Evolutionary conservation across 2,113 vertebrate genomes (phyloP).

Genomic region (Muscicapa adusta): DNA sequence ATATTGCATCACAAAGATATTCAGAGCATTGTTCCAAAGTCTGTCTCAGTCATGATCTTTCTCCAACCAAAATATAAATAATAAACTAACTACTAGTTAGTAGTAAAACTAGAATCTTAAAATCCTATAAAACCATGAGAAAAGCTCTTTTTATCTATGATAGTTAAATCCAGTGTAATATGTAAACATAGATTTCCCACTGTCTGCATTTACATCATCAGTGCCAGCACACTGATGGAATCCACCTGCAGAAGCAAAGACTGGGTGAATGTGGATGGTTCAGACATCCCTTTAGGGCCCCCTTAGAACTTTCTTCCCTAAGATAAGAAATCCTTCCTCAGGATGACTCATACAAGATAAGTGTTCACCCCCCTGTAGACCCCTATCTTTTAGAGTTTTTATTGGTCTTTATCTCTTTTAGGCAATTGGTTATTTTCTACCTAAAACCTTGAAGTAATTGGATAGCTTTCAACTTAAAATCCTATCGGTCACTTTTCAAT

Average conservation of each 20-base stretch:
- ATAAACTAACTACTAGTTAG: neutral
- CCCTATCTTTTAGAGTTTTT: too few relatives aligned
- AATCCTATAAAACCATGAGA: neutral
- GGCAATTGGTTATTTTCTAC: too few relatives aligned
- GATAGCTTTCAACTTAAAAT: too few relatives aligned
- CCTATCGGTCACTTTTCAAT: too few relatives aligned
- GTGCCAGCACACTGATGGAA: neutral
- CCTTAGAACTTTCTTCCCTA: too few relatives aligned
- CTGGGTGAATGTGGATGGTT: neutral
- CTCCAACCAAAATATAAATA: neutral
- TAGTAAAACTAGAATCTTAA: neutral
- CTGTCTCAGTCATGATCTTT: neutral
- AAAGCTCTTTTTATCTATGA: neutral
- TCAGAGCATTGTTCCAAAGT: neutral
- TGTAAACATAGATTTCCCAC: neutral
- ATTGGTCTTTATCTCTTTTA: too few relatives aligned
- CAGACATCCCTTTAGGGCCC: too few relatives aligned
- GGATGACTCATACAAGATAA: too few relatives aligned
- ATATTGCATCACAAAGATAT: neutral
- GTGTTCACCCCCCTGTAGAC: too few relatives aligned
- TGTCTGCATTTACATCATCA: neutral
- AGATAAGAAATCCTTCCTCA: too few relatives aligned
- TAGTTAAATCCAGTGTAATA: neutral
- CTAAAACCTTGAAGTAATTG: too few relatives aligned
- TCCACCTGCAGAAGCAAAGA: neutral